These are phyloP conservation scores for Drosophila parvula DNA, from an alignment of 1,140 invertebrate species.

Conservation along the genomic window DNA sequence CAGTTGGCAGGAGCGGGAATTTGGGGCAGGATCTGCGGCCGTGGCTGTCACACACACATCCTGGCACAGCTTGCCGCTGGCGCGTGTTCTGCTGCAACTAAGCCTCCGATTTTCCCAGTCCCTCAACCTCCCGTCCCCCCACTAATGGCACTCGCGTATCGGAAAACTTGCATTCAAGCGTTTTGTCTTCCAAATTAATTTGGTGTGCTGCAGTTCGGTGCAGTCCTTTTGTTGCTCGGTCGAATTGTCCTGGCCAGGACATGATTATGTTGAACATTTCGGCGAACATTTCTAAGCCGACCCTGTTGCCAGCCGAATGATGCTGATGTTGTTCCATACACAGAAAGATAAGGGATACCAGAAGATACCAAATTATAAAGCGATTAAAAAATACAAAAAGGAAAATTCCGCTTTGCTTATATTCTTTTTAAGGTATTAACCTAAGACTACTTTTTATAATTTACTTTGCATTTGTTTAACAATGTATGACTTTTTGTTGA, in stretches of 20 bases:
- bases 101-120: constrained; percentile 9
- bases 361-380: too few species aligned
- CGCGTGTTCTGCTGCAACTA: constrained; percentile 51
- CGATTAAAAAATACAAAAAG: not conserved
- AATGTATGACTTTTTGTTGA: not conserved
- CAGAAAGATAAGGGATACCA: not conserved
- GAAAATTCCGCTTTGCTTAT: not conserved
- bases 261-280: constrained; percentile 77
- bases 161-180: constrained; percentile 66
- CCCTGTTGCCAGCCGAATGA: constrained; percentile 11
- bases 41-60: constrained; percentile 41
- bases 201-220: constrained; percentile 59
- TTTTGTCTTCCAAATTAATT: constrained; percentile 80
- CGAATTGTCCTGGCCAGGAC: constrained; percentile 50
- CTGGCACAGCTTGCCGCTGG: constrained; percentile 58
- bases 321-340: too few species aligned
- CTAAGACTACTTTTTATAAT: too few species aligned
- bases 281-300: constrained; percentile 46
- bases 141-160: constrained; percentile 70
- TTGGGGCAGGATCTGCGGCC: constrained; percentile 33
- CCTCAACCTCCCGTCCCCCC: not conserved
- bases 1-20: constrained; percentile 19
- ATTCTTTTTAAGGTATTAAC: not conserved
- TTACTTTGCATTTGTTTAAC: not conserved
- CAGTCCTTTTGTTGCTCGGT: constrained; percentile 42